Percentiles rank a stretch among this genome's conserved stretches.
Evolutionary conservation across 2,113 vertebrate species (phyloP).

Genomic region (Vidua chalybeata): DNA sequence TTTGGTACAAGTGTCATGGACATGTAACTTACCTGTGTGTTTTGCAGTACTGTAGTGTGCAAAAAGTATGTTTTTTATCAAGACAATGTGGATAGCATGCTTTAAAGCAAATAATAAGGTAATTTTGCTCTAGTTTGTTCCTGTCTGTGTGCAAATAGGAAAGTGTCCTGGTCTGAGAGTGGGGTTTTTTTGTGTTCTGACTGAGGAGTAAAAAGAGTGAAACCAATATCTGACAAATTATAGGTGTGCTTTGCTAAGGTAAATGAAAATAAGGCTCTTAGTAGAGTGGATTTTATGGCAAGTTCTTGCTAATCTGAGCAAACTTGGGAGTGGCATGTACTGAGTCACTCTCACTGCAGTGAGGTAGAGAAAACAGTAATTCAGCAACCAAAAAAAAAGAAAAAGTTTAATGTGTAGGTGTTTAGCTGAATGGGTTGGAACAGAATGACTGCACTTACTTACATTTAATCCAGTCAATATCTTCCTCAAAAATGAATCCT

Average conservation of each 20-base stretch:
- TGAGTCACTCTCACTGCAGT: neutral
- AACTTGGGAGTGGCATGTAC: neutral
- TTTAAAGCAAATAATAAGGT: neutral
- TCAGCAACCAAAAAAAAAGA: neutral
- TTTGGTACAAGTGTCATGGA: neutral
- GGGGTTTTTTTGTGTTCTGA: neutral
- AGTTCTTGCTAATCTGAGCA: neutral
- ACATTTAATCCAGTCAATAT: neutral
- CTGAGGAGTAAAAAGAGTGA: neutral
- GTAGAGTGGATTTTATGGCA: neutral
- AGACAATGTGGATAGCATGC: neutral
- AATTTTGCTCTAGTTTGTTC: neutral
- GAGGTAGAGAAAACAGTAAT: neutral
- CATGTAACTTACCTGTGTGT: neutral
- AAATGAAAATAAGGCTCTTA: neutral
- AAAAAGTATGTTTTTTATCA: neutral
- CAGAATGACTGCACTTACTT: neutral
- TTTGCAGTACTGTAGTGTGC: neutral
- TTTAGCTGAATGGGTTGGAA: neutral
- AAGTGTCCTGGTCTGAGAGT: neutral
- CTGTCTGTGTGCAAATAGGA: neutral
- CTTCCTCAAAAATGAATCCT: neutral
- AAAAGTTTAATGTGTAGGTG: neutral
- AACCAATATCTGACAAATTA: neutral
- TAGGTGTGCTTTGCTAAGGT: neutral